Percentiles rank a stretch among this genome's conserved stretches.
phyloP scores from a whole-genome alignment of 2,888 invertebrate genomes.

The Cheilosia soror region DNA sequence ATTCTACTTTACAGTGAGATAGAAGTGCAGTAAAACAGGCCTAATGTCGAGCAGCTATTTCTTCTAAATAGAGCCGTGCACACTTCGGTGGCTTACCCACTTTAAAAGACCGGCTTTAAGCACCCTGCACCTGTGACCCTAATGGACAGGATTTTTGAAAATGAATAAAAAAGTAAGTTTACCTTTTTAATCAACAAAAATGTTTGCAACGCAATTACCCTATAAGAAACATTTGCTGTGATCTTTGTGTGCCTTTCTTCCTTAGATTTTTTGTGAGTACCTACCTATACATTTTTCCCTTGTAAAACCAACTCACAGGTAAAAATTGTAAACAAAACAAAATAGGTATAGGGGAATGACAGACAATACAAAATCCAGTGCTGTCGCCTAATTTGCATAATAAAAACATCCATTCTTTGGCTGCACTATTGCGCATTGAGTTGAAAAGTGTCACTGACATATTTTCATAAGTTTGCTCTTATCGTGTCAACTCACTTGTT shows the following conservation, averaged over 20 bases:
- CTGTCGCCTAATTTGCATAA: conserved; percentile 53
- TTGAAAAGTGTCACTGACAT: background rate
- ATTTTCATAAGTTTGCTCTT: background rate
- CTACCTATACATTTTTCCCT: conserved; percentile 20
- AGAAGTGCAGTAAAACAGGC: too few species aligned
- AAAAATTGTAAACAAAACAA: conserved; percentile 12
- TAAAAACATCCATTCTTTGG: conserved; percentile 12
- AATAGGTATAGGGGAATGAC: conserved; percentile 32
- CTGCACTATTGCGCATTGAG: conserved; percentile 36
- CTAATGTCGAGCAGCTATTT: too few species aligned
- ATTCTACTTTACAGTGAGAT: too few species aligned
- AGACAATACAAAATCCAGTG: conserved; percentile 4
- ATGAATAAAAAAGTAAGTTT: too few species aligned
- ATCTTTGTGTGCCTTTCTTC: conserved; percentile 40
- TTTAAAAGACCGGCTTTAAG: too few species aligned
- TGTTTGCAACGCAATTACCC: conserved; percentile 10
- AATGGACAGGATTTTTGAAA: too few species aligned
- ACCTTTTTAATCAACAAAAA: background rate
- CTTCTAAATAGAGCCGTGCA: too few species aligned
- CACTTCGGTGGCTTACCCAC: too few species aligned
- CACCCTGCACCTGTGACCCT: too few species aligned
- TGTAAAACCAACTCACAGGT: conserved; percentile 34
- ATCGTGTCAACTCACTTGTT: too few species aligned
- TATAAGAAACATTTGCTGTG: conserved; percentile 1
- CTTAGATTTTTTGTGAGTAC: conserved; percentile 7